These are phyloP conservation scores for Axis porcinus DNA, from an alignment of 2,113 vertebrate genomes.

Conservation along the genomic window DNA sequence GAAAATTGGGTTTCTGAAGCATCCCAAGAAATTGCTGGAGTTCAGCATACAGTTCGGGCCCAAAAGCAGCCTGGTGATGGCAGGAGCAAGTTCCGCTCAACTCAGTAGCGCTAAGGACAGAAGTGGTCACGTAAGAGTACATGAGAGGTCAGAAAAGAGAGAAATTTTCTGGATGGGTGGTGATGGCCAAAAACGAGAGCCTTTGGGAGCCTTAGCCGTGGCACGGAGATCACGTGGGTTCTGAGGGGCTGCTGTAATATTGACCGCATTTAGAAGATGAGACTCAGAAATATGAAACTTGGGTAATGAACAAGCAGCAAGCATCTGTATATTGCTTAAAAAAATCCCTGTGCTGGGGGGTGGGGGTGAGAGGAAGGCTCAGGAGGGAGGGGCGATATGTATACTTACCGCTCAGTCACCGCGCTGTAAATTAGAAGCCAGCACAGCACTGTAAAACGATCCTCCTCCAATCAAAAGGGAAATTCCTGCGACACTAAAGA, in stretches of 20 bases:
- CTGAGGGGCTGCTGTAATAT: background rate
- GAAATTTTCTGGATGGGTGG: background rate
- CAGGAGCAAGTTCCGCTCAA: background rate
- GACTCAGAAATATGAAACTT: background rate
- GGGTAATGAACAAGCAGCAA: background rate
- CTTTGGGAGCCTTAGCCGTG: background rate
- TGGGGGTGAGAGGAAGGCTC: background rate
- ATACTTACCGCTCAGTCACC: background rate
- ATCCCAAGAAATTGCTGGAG: background rate
- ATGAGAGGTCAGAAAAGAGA: background rate
- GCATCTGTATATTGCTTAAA: background rate
- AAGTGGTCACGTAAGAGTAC: too few species aligned
- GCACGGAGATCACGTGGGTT: background rate
- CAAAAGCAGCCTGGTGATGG: background rate
- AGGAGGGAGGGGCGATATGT: background rate
- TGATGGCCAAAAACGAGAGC: background rate
- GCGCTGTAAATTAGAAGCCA: rapidly evolving
- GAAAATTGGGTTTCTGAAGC: background rate
- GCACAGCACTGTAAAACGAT: background rate
- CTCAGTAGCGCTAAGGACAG: background rate
- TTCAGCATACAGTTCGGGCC: background rate
- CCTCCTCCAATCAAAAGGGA: background rate
- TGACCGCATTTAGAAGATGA: background rate
- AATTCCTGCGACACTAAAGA: background rate
- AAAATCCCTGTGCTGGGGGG: background rate